These are phyloP conservation scores for Caradrina kadenii DNA, from an alignment of 2,888 invertebrate species.

Conservation along the genomic window DNA sequence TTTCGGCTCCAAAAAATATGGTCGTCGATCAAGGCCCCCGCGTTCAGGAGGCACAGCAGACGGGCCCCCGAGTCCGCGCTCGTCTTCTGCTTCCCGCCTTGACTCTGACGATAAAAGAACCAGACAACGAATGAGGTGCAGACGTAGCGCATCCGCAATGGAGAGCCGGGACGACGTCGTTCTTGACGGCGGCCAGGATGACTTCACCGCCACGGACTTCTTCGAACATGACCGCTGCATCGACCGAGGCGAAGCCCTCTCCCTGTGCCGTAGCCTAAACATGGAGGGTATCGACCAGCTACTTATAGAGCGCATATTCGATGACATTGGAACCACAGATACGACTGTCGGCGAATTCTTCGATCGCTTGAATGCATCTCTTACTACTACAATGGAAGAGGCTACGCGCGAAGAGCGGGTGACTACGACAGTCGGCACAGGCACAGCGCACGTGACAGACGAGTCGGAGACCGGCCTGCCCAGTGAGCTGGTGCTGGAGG, in stretches of 20 bases:
- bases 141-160: slow-evolving; percentile 80
- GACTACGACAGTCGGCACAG: slow-evolving; percentile 18
- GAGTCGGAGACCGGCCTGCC: slow-evolving; percentile 71
- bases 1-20: slow-evolving; percentile 94
- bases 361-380: slow-evolving; percentile 79
- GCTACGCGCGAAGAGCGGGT: slow-evolving; percentile 59
- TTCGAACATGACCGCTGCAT: slow-evolving; percentile 82
- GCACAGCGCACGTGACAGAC: slow-evolving; percentile 50
- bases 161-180: slow-evolving; percentile 70
- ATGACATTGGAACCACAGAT: slow-evolving; percentile 71
- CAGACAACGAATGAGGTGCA: slow-evolving; percentile 74
- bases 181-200: slow-evolving; percentile 54
- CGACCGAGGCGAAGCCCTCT: slow-evolving; percentile 78
- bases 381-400: slow-evolving; percentile 78
- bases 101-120: slow-evolving; percentile 70
- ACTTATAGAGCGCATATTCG: slow-evolving; percentile 81
- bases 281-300: slow-evolving; percentile 81
- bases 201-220: slow-evolving; percentile 44
- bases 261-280: slow-evolving; percentile 80
- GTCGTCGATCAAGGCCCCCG: slow-evolving; percentile 92
- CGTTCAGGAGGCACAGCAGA: slow-evolving; percentile 65
- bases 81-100: slow-evolving; percentile 79
- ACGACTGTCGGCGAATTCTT: slow-evolving; percentile 88
- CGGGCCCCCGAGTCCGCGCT: slow-evolving; percentile 71
- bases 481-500: slow-evolving; percentile 91